phyloP scores from a whole-genome alignment of 2,797 vertebrate species.

The Pipistrellus nathusii region DNA sequence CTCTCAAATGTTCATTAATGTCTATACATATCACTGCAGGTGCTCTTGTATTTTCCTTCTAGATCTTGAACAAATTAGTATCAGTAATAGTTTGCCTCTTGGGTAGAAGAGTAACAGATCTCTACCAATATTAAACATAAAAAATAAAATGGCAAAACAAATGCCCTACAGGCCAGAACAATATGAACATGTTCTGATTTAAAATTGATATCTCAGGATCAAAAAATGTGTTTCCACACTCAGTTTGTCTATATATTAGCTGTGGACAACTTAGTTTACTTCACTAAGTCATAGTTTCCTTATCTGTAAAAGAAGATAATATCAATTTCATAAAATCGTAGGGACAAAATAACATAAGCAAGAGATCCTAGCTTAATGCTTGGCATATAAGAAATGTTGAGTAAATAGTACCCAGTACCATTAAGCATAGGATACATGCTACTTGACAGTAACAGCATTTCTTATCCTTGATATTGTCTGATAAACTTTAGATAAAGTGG shows the following conservation, averaged over 20 bases:
- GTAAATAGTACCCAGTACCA: background rate
- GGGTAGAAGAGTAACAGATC: background rate
- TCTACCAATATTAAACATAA: constrained; percentile 26
- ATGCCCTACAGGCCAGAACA: background rate
- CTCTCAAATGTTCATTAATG: constrained; percentile 10
- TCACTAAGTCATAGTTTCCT: background rate
- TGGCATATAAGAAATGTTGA: background rate
- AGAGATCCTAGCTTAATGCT: background rate
- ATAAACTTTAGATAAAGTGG: constrained; percentile 22
- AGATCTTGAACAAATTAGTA: background rate
- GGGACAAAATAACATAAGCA: background rate
- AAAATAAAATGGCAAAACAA: background rate
- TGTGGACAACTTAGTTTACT: background rate
- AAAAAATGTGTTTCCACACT: background rate
- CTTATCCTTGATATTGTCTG: background rate
- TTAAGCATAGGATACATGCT: background rate
- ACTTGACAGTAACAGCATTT: background rate
- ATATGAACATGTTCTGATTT: constrained; percentile 6
- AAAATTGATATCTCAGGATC: constrained; percentile 32
- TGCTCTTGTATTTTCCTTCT: constrained; percentile 15
- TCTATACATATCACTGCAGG: background rate
- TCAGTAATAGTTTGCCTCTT: constrained; percentile 40
- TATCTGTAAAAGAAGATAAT: background rate
- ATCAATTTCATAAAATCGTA: background rate
- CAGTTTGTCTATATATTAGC: background rate